phyloP scores from a whole-genome alignment of 2,888 invertebrate genomes.

The Caenorhabditis virilis region DNA sequence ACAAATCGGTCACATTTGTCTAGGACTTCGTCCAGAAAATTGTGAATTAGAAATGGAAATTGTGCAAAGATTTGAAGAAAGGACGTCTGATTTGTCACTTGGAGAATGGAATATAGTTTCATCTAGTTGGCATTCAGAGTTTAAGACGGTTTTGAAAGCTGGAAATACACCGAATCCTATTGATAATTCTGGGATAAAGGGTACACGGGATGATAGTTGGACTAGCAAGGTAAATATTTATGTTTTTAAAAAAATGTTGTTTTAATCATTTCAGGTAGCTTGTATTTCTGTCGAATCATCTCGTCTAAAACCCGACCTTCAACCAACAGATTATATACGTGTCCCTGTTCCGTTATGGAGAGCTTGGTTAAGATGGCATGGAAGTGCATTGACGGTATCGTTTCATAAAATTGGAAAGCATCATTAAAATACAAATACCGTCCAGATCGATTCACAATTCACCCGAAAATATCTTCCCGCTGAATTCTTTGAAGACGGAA shows the following conservation, averaged over 20 bases:
- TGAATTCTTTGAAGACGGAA: constrained; percentile 37
- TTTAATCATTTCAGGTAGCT: constrained; percentile 23
- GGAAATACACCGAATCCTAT: constrained; percentile 40
- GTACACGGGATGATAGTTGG: constrained; percentile 36
- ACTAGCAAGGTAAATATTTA: constrained; percentile 18
- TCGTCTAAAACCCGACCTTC: constrained; percentile 38
- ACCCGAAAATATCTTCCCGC: constrained; percentile 35
- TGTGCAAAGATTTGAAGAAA: constrained; percentile 33
- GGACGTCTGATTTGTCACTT: constrained; percentile 15
- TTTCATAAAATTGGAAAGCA: too few species aligned
- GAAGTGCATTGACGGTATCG: constrained; percentile 38
- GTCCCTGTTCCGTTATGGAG: constrained; percentile 46
- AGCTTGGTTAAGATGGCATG: constrained; percentile 50
- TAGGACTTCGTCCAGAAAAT: constrained; percentile 57
- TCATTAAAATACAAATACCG: too few species aligned
- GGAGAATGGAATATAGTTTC: constrained; percentile 55
- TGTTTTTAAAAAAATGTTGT: background rate
- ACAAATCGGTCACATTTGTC: constrained; percentile 58
- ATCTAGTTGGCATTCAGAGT: constrained; percentile 50
- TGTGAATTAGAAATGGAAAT: constrained; percentile 36
- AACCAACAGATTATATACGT: constrained; percentile 31
- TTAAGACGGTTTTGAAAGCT: constrained; percentile 31
- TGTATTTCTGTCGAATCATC: constrained; percentile 53
- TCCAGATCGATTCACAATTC: constrained; percentile 27
- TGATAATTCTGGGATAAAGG: constrained; percentile 39